Evolutionary conservation across 2,113 vertebrate genomes (phyloP), one percentile per base, ranked within the genome.

Genomic region (Chamaea fasciata): DNA sequence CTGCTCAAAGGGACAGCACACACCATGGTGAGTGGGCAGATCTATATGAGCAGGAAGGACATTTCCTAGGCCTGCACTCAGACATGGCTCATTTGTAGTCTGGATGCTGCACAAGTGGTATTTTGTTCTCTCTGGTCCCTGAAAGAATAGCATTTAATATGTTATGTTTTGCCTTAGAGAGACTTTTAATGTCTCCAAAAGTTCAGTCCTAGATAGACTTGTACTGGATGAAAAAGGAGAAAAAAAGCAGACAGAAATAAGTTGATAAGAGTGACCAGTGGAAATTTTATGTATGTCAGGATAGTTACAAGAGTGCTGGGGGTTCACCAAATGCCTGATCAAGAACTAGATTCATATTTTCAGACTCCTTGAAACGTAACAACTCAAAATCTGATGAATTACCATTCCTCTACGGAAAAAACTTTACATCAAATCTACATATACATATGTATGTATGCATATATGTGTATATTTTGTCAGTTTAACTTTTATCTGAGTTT

Each of bases 401-500:
- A 44, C 4, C 7, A 37, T 84, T 88, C 24, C 22, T 75, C 22
- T 64, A 20, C 23, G 37, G 26, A 60, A 87, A 70, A 39, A 0
- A 1, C 7, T 81, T 85, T 92, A 47, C 18, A 59, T 75, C 15
- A 19, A 22, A 81, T 70, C 63, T 64, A 44, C 18, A 33, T 15
- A 53, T 52, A 22, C 11, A 26, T 46, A 59, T 62, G 15, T 31
- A 63, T 68, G 39, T 4, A 49, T 6, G 2, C 6, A 37, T 53
- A 53, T 30, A 9, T n/a, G 27, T 10, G 52, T 44, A 31, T 76
- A 56, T 90, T 87, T 65, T 88, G 8, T 24, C 4, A 37, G 53
- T 94, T 96, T 90, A 94, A 68, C 60, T 96, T 96, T 91, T 83
- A 14, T 83, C 86, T 94, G 87, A 69, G 31, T 55, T 96, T 95